Evolutionary conservation across 2,888 invertebrate genomes (phyloP), one percentile per base, ranked within the genome.

Genomic region (Mystacides longicornis): DNA sequence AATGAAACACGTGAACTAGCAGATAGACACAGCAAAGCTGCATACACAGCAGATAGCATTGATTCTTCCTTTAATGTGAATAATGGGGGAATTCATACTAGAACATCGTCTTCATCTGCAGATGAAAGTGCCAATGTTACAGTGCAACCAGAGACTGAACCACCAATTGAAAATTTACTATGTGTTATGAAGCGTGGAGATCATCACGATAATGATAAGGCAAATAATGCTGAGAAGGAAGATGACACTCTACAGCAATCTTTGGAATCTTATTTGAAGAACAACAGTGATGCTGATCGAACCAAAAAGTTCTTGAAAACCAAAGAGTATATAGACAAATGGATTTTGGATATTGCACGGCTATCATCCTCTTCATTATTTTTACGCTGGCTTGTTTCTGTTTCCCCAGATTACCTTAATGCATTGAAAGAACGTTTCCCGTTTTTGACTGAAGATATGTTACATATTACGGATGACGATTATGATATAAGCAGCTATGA

Each of bases 291-390:
- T 14, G 33, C 56, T 52, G 22, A 58, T 53, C 48, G 22, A 56
- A 64, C 46, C 62, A 64, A 54, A 60, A 64, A 60, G 63, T 64
- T 58, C 37, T 33, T 47, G 14, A 60, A 60, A 48, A 23, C 56
- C 5, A 58, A 54, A 42, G 64, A 64, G 21, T 56, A 65, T 62
- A 54, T 65, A 59, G 16, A 59, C 62, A 52, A 62, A 55, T 46
- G 60, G 60, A 64, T 71, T 9, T 73, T 48, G 7, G 69, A 69
- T 21, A 72, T 69, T 42, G 49, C 50, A n/a, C 22, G 52, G 27
- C 45, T 43, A 37, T 37, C 37, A 14, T 37, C 37, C 14, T 37
- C n/a, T 14, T 7, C 37, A 4, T 14, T 37, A 14, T 37, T 37
- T 14, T 16, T 37, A 7, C 37, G 37, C 3, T 37, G 37, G 37